Base-by-base conservation (phyloP, 2,888 invertebrate genomes). In the Acrobasis consociella region DNA sequence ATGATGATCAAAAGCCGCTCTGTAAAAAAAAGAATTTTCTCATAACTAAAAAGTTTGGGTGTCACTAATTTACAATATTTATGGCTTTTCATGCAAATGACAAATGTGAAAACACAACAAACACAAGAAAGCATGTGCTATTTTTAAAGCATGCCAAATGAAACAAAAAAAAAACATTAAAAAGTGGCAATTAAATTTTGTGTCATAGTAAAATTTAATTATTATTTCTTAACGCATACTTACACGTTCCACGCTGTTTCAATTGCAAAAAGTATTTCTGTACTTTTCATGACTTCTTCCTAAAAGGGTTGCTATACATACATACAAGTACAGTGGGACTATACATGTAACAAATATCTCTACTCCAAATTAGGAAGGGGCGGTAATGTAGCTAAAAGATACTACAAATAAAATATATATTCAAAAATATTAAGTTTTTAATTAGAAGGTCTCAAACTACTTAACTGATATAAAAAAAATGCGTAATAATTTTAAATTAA, bases 1-100 rank as follows among this genome's bases (percentile, higher is more conserved):
- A 81, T 96, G 96, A 78, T 96, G 95, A 77, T 95, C 96, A 72
- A 95, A 94, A 42, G 93, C 90, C 73, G 93, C 93, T 80, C 94
- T 94, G 89, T 72, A 78, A 73, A 75, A 68, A 72, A 63, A 71
- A 11, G 7, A 42, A 42, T 7, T 7, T 7, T 11, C 42, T 7
- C 42, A 13, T 42, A 2, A 42, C 3, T 42, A 42, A 2, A 13
- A 11, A 7, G 2, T 42, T 9, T 10, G 0, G 11, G 42, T 42
- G 13, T 42, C 42, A 10, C 11, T 8, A 39, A 11, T 11, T 42
- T 42, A 11, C 2, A 13, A 11, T 11, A 46, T 5, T n/a, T 13
- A 46, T n/a, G 0, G 5, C n/a, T 5, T 46, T 46, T n/a, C 46
- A 46, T 46, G 46, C 46, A 46, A 46, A 46, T 9, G 46, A 5